Base-by-base conservation (phyloP, 2,888 invertebrate species). In the Desoria tigrina region DNA sequence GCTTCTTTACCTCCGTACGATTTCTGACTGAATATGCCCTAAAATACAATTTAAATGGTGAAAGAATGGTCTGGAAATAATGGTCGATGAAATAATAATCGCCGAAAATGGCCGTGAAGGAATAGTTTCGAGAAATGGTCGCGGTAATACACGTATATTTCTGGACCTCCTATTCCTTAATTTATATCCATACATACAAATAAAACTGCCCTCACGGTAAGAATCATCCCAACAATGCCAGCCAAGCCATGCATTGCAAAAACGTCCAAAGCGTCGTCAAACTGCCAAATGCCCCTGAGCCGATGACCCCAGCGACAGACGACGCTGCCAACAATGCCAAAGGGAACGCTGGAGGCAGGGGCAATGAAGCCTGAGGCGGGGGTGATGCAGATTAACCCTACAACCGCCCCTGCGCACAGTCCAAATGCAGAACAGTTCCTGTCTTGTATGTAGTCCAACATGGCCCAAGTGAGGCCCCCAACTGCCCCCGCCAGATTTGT, bases 341-440 rank as follows among this genome's bases (percentile, higher is more conserved):
- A 72, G 6, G 63, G 69, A 4, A 73, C 42, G 9, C 64, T 65
- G 16, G 71, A 70, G 14, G 65, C 23, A 9, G 73, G 73, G 26
- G 63, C 55, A 2, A 74, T 70, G 45, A 58, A 74, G n/a, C 74
- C 74, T 14, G 68, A 71, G 1, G 66, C 72, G 7, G 72, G 71
- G 3, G 71, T 71, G 26, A 68, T 68, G 3, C 61, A 58, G 0
- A 68, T 70, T 2, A 72, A 42, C 23, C 73, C 74, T 18, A 69
- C 66, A 28, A 74, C 68, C 6, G 70, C 73, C 9, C 74, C 74
- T 11, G 65, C 51, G 53, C 73, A 73, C 27, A 74, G 73, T 3
- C 69, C 72, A 39, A 73, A 24, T 0, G 72, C 69, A 18, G 72
- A 71, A 49, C 69, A 75, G 18, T 69, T 66, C 61, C 55, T 69